Evolutionary conservation across 2,797 vertebrate genomes (phyloP), one percentile per base, ranked within the genome.

Genomic region (Balearica regulorum): DNA sequence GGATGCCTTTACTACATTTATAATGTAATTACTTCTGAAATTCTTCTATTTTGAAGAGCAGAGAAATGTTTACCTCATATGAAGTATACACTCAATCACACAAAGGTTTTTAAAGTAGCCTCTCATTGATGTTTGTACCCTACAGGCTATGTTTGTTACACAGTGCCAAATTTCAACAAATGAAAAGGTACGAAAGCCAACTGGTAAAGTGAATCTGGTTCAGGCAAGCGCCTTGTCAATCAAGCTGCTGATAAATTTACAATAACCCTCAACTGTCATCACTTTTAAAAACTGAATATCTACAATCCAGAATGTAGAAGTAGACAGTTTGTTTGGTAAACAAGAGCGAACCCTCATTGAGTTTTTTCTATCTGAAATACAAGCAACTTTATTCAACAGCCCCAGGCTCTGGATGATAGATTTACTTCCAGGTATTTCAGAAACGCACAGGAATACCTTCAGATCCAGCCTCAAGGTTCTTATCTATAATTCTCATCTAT

Each of bases 381-480:
- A 93, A 95, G 95, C 83, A 87, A 85, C 28, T 85, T 94, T 14
- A 85, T 80, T 85, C 71, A 92, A 92, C 70, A 89, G 64, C 75
- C 65, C 53, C 2, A 0, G 46, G 37, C 70, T 93, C 62, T 68
- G 39, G 39, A 83, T 93, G 60, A 96, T 16, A 83, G 83, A 79
- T 91, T 83, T 89, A 94, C 37, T 92, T 79, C 75, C 87, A 94
- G 60, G 68, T 85, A 87, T 94, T 95, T 83, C 90, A 94, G 71
- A 92, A 80, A 89, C 0, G 0, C 29, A 43, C 7, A 0, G 83
- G 68, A 89, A 93, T 48, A 84, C 25, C 60, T 94, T 91, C 68
- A 87, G 81, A 93, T 85, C 22, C 79, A 85, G 84, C n/a, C 66
- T 96, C 83, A 58, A 73, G 81, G 87, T 72, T n/a, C 22, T 82